A percentile compares a stretch with the other conserved stretches of the same genome.
Evolutionary conservation across 2,113 vertebrate genomes (phyloP).

Genomic region (Callorhinus ursinus): DNA sequence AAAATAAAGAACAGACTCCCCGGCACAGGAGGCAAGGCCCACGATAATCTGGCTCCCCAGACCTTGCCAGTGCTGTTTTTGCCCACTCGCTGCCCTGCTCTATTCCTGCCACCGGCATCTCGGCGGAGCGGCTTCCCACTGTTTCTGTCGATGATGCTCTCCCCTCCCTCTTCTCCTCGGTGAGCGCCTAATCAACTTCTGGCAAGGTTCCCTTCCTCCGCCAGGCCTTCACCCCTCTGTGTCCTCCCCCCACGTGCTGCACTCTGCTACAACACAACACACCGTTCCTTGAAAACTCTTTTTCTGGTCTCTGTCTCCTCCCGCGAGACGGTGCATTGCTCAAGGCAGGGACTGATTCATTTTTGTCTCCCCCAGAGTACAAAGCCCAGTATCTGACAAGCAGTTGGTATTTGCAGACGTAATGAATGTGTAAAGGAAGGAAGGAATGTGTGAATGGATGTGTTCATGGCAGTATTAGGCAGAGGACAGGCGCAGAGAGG

Average conservation of each 20-base stretch:
- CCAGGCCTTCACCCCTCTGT: not conserved
- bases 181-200: not conserved
- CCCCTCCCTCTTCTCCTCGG: not conserved
- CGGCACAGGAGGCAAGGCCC: not conserved
- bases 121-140: not conserved
- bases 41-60: not conserved
- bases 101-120: not conserved
- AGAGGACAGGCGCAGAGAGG: not conserved
- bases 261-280: not conserved
- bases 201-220: not conserved
- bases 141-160: not conserved
- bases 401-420: not conserved
- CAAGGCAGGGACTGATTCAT: not conserved
- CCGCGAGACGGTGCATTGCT: not conserved
- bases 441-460: not conserved
- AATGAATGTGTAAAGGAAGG: not conserved
- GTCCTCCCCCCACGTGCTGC: not conserved
- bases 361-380: not conserved
- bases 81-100: not conserved
- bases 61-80: not conserved
- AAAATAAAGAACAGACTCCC: not conserved
- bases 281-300: not conserved
- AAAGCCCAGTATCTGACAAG: not conserved
- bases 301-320: not conserved
- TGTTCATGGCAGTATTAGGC: not conserved